phyloP scores from a whole-genome alignment of 53 echinoderm and acorn worm genomes.

The Echinometra lucunter region DNA sequence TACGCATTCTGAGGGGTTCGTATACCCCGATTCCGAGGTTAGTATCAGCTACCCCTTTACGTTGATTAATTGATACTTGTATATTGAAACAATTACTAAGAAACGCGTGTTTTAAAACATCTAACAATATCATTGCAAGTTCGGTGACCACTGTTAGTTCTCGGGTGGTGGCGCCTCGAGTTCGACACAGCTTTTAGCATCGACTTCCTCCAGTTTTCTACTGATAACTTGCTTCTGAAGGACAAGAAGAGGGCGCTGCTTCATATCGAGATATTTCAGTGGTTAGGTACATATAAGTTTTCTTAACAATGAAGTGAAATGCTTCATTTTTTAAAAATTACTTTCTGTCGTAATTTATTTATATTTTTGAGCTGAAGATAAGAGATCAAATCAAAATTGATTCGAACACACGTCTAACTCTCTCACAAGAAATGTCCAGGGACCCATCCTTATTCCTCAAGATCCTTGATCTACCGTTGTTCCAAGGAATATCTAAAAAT shows the following conservation, averaged over 20 bases:
- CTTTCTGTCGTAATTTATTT: background rate
- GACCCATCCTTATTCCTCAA: no score
- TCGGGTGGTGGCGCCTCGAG: no score
- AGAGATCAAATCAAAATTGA: background rate
- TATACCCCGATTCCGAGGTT: conserved; percentile 75
- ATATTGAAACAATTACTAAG: no score
- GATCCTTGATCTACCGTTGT: background rate
- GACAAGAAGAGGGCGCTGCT: background rate
- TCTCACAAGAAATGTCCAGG: no score
- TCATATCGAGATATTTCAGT: background rate
- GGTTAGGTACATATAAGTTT: no score
- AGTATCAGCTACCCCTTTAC: background rate
- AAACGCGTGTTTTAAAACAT: no score
- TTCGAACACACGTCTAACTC: background rate
- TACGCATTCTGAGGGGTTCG: conserved; percentile 77
- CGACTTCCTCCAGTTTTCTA: background rate
- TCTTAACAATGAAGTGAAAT: no score
- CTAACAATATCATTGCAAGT: no score
- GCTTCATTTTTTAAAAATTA: background rate
- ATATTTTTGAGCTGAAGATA: background rate
- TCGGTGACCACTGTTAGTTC: no score
- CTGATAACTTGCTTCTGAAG: background rate
- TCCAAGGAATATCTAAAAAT: background rate
- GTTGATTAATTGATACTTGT: background rate
- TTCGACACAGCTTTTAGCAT: background rate